Base-by-base conservation (phyloP, 2,888 invertebrate species). In the Melanargia galathea region DNA sequence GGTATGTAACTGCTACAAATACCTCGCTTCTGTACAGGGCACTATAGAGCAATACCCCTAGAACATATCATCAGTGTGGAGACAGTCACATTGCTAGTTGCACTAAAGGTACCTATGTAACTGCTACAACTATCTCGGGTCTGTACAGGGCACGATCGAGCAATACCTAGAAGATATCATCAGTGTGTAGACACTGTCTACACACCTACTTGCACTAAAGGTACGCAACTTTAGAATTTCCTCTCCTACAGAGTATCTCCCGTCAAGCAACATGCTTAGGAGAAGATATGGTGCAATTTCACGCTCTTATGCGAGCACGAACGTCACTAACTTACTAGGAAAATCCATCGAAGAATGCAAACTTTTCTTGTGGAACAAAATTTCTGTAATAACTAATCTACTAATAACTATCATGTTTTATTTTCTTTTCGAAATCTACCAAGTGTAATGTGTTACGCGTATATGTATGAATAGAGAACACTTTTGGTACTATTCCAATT, bases 151-250 rank as follows among this genome's bases (percentile, higher is more conserved):
- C 5, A 4, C 24, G 3, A 26, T 26, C 24, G 2, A 26, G 5
- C 24, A 26, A 26, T 5, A 26, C n/a, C n/a, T n/a, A n/a, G n/a
- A n/a, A n/a, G n/a, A n/a, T n/a, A n/a, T n/a, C n/a, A n/a, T n/a
- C 24, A 26, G 24, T 26, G 24, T 26, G 24, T 2, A 26, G 24
- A 26, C 24, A 26, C 3, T 26, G n/a, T n/a, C n/a, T 5, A 26
- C 6, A 30, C 8, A 7, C 7, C 30, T 30, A 30, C 7, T 20
- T 45, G 11, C 10, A 45, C 45, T 99, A 69, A 99, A 99, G 95
- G 97, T 97, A 84, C 45, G 11, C 11, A 22, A 6, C n/a, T 16
- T n/a, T 38, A 16, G 16, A 40, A 40, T 16, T n/a, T 40, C n/a
- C 16, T 1, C n/a, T 6, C 4, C 38, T 38, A 1, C 13, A 5